These are phyloP conservation scores for Machimus atricapillus DNA, from an alignment of 2,888 invertebrate species.

Conservation along the genomic window DNA sequence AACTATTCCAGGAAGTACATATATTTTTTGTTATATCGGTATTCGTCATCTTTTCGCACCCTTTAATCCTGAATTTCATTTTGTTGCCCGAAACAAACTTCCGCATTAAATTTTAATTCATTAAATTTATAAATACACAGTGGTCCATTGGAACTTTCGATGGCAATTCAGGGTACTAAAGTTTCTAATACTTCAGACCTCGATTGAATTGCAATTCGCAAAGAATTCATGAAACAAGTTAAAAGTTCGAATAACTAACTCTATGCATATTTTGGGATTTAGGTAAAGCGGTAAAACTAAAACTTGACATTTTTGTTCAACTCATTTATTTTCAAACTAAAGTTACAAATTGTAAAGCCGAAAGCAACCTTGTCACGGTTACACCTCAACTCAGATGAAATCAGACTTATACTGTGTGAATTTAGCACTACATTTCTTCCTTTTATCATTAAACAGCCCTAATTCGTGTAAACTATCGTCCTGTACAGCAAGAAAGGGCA, in stretches of 20 bases:
- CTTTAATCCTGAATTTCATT: no score
- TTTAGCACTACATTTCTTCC: constrained; percentile 8
- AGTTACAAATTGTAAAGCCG: constrained; percentile 13
- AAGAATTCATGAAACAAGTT: not conserved
- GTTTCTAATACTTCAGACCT: no score
- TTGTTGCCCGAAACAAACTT: no score
- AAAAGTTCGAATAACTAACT: not conserved
- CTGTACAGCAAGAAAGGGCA: constrained; percentile 3
- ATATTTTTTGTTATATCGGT: no score
- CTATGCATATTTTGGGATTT: not conserved
- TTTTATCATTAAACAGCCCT: not conserved
- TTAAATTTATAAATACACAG: no score
- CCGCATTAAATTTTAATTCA: no score
- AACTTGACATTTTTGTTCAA: not conserved
- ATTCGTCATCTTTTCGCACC: no score
- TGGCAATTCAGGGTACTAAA: no score
- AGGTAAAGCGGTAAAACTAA: not conserved
- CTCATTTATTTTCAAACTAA: constrained; percentile 25
- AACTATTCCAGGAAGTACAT: no score
- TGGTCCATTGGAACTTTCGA: no score
- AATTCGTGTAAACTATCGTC: not conserved
- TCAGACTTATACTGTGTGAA: not conserved
- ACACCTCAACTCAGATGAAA: not conserved
- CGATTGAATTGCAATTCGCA: no score
- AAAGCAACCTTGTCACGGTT: not conserved